Conservation (phyloP, 2,113 vertebrate species). For the Entelurus aequoreus region DNA sequence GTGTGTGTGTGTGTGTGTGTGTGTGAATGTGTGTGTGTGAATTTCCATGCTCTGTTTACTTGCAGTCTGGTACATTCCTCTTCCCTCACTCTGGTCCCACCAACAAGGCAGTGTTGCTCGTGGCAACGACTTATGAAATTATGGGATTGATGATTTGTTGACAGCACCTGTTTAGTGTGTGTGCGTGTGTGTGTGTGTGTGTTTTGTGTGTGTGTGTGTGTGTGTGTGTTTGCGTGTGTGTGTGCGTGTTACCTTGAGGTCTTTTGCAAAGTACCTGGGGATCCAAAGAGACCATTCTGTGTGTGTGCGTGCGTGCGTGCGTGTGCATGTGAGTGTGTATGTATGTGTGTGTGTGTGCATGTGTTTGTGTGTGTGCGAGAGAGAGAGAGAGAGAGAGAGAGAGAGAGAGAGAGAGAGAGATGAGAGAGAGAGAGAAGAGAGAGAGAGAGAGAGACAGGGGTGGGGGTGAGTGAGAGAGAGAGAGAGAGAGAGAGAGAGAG, state of each 20-base stretch:
- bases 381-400: too few relatives aligned
- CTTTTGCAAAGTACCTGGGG: constrained; percentile 9
- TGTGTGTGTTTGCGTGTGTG: constrained; percentile 8
- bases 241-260: constrained; percentile 3
- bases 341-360: too few relatives aligned
- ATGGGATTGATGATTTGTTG: too few relatives aligned
- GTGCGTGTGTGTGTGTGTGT: constrained; percentile 14
- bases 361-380: too few relatives aligned
- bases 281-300: constrained; percentile 15
- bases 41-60: constrained; percentile 45
- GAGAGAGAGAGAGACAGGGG: not conserved
- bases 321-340: constrained; percentile 8
- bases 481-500: too few relatives aligned
- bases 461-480: too few relatives aligned
- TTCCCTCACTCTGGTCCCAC: constrained; percentile 44
- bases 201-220: not conserved
- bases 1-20: too few relatives aligned
- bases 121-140: not conserved
- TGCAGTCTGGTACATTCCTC: constrained; percentile 53
- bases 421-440: too few relatives aligned
- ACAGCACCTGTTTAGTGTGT: too few relatives aligned
- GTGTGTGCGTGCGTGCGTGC: constrained; percentile 14
- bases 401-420: too few relatives aligned
- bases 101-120: constrained; percentile 30
- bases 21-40: constrained; percentile 9